Base-by-base conservation (phyloP, 2,113 vertebrate genomes). In the Thalassoma bifasciatum region DNA sequence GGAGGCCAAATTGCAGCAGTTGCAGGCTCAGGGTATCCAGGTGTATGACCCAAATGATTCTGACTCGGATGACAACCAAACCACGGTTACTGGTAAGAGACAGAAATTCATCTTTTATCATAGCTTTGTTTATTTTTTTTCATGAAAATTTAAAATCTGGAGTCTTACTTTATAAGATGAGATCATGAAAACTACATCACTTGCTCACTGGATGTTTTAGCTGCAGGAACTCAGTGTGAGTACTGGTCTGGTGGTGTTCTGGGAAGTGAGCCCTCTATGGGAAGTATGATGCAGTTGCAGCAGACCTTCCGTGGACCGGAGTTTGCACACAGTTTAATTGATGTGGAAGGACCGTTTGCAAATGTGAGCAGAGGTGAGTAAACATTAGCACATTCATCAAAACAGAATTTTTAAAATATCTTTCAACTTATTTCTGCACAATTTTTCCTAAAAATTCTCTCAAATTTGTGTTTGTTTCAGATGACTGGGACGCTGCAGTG, bases 281-380 rank as follows among this genome's bases (percentile, higher is more conserved):
- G 97, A 11, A 99, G 98, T 46, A 97, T 98, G 96, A 96, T 99
- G 92, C 98, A 99, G 47, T 92, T 99, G 65, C 97, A 98, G 56
- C 97, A 98, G 81, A 96, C 96, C 16, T 96, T 95, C 90, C 89
- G 97, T 73, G 98, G 98, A 1, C 98, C 98, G 0, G 98, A 99
- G 89, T 97, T 99, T 79, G 98, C 98, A 2, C 97, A 98, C 74
- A 99, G 98, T 81, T 94, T 98, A 47, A 97, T 99, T 47, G 98
- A 99, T 10, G 95, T 99, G 2, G 98, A 99, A 91, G 98, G 98
- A 61, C 97, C 98, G 0, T 99, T 99, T 88, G 96, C 97, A 47
- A 99, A 99, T 68, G 96, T 99, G 66, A 98, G 96, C 92, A 95
- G 97, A 94, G 97, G 98, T 98, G 87, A 93, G 83, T 34, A 23